A percentile compares a stretch with the other conserved stretches of the same genome.
Conservation (phyloP, 2,113 vertebrate species). For the Toxotes jaculatrix region DNA sequence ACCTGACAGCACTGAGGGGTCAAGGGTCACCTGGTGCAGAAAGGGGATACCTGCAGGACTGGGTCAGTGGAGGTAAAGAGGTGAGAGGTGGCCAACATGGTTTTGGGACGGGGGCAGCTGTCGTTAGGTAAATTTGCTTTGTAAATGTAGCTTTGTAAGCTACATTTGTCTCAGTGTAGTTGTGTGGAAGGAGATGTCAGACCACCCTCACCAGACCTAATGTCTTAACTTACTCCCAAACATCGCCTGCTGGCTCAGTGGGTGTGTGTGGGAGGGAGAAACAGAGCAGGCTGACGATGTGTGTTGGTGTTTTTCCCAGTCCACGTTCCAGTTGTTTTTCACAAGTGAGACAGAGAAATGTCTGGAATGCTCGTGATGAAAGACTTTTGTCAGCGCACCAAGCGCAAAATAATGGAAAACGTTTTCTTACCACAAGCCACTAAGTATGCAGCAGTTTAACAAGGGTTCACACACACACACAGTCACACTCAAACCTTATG, state of each 20-base stretch:
- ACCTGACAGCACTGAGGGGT: constrained; percentile 29
- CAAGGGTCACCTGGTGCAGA: constrained; percentile 32
- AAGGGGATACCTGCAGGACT: constrained; percentile 30
- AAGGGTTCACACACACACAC: not conserved
- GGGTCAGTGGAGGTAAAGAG: constrained; percentile 16
- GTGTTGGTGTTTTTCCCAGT: constrained; percentile 29
- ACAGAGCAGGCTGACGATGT: not conserved
- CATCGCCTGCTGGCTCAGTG: not conserved
- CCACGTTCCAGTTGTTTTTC: constrained; percentile 21
- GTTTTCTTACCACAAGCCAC: constrained; percentile 12
- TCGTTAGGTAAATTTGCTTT: constrained; percentile 4
- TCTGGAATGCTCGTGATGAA: constrained; percentile 36
- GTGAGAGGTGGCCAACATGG: constrained; percentile 19
- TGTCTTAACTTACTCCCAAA: constrained; percentile 41
- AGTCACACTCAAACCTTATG: not conserved
- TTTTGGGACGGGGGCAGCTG: not conserved
- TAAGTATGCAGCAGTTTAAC: constrained; percentile 22
- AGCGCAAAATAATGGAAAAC: constrained; percentile 37
- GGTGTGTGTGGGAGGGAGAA: not conserved
- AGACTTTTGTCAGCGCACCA: constrained; percentile 25
- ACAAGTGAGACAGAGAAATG: constrained; percentile 34
- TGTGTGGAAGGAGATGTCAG: constrained; percentile 31
- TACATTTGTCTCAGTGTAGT: constrained; percentile 32
- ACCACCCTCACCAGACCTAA: constrained; percentile 29
- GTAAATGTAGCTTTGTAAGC: constrained; percentile 7